Conservation (phyloP, 2,113 vertebrate genomes). For the Oxyruncus cristatus region DNA sequence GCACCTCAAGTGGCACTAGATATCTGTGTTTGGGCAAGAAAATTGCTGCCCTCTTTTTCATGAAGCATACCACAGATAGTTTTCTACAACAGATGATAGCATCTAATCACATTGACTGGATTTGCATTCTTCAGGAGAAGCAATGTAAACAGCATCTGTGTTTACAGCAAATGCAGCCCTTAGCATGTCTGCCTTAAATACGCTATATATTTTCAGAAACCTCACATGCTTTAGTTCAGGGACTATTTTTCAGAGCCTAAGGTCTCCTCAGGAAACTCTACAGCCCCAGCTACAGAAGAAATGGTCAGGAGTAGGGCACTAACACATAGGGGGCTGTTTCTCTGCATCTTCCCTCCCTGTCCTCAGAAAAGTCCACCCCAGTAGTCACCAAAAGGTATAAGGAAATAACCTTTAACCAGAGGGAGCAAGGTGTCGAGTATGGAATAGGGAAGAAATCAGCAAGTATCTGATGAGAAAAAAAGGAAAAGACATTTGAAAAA, state of each 20-base stretch:
- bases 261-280: background rate
- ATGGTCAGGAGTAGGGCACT: background rate
- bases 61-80: background rate
- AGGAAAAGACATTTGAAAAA: background rate
- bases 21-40: background rate
- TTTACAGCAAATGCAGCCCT: background rate
- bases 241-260: background rate
- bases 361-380: background rate
- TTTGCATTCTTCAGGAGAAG: background rate
- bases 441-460: background rate
- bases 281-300: background rate
- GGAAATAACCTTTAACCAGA: background rate
- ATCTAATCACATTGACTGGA: background rate
- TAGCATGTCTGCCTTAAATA: background rate
- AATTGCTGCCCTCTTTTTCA: background rate
- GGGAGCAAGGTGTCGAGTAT: background rate
- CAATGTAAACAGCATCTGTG: background rate
- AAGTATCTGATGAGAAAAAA: background rate
- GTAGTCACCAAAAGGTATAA: background rate
- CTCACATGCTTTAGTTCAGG: background rate
- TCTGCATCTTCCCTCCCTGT: background rate
- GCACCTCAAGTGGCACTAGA: background rate
- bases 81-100: background rate
- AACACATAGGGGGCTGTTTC: background rate
- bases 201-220: background rate